These are phyloP conservation scores for Creontiades dilutus DNA, from an alignment of 2,888 invertebrate species.

Conservation along the genomic window DNA sequence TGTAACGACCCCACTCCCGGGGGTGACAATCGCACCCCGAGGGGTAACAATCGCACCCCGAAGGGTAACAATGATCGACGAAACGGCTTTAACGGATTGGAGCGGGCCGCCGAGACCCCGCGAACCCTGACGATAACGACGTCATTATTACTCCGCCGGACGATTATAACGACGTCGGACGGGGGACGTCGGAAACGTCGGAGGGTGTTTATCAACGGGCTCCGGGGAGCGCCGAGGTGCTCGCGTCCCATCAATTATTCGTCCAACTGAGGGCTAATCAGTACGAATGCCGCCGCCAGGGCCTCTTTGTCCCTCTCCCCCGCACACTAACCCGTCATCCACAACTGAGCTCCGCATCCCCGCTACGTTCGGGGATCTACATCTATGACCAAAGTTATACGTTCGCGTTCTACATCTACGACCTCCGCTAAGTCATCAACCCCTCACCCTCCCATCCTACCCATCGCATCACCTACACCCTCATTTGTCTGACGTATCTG, in stretches of 20 bases:
- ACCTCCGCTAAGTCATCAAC: neutral
- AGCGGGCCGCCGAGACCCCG: neutral
- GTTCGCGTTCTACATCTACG: neutral
- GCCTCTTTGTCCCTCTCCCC: neutral
- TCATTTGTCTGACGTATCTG: neutral
- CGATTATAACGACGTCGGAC: neutral
- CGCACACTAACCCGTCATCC: too few relatives aligned
- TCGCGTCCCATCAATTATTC: neutral
- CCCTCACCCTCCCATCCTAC: neutral
- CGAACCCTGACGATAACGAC: neutral
- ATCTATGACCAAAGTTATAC: neutral
- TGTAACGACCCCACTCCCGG: too few relatives aligned
- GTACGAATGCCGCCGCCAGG: conserved; percentile 16
- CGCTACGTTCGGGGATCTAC: neutral
- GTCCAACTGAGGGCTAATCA: conserved; percentile 14
- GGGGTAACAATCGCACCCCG: neutral
- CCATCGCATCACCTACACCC: neutral
- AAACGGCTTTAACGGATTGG: conserved; percentile 15
- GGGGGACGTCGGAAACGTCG: neutral
- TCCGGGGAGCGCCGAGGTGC: neutral
- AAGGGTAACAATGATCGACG: neutral
- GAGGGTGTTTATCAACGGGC: conserved; percentile 20
- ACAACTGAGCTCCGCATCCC: neutral
- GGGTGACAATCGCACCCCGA: too few relatives aligned
- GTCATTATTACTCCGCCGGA: conserved; percentile 22